Base-by-base conservation (phyloP, 1,140 invertebrate species). In the Lamellibrachia luymesi region DNA sequence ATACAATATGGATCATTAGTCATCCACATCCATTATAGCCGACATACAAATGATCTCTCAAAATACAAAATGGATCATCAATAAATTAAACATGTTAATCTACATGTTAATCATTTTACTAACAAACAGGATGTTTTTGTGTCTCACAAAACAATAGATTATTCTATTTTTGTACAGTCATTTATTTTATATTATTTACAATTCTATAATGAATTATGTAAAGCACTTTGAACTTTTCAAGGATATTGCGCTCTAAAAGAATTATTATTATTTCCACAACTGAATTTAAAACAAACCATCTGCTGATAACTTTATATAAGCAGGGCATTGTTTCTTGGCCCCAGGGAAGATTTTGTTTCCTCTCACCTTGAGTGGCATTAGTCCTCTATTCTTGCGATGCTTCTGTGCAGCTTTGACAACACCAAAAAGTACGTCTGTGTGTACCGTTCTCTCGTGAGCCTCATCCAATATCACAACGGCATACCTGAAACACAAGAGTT, bases 361-460 rank as follows among this genome's bases (percentile, higher is more conserved):
- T 80, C 64, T 91, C 27, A 92, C 92, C 92, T 92, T 92, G 13
- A 92, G 49, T 38, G 51, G 92, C 27, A 92, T 51, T n/a, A 64
- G 49, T 52, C 92, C 92, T 4, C 52, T 50, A 94, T 94, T 90
- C 49, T 94, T 94, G 52, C 96, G 93, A 25, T 94, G 91, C 56
- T 93, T 94, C 94, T 96, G 96, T 4, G 96, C 96, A 38, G 93
- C 97, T 97, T 98, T 97, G 22, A 98, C 97, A 95, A 99, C 97
- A 93, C 98, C 98, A 97, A 99, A 98, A 0, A 99, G 96, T 2
- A 99, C 97, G 97, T 99, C 99, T 0, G 98, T 99, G 94, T 99
- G 98, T 1, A 99, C 97, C 0, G 99, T 99, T 90, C 99, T 97
- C 96, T 99, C 99, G 96, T 99, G 99, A 91, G 98, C 99, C 96